Percentiles rank a stretch among this genome's conserved stretches.
Conservation (phyloP, 2,888 invertebrate species). For the Drosophila parthenogenetica region DNA sequence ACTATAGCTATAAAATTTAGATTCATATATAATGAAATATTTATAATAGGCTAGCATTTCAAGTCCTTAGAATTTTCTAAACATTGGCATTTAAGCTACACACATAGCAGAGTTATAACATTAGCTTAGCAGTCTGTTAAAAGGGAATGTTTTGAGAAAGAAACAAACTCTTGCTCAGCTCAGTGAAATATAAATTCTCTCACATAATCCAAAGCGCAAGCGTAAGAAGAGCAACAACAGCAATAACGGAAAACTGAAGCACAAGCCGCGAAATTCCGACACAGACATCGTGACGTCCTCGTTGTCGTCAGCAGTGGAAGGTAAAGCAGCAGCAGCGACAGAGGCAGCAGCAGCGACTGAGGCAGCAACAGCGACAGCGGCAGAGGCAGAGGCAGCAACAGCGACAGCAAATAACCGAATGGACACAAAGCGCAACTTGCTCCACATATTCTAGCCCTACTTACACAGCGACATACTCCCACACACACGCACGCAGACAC, state of each 20-base stretch:
- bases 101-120: too few species aligned
- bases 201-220: conserved; percentile 34
- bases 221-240: conserved; percentile 28
- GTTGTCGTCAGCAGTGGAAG: conserved; percentile 6
- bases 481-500: conserved; percentile 45
- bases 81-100: too few species aligned
- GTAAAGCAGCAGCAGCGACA: neutral
- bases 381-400: conserved; percentile 20
- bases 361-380: conserved; percentile 1
- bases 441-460: conserved; percentile 76
- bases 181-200: conserved; percentile 39
- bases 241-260: conserved; percentile 17
- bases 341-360: conserved; percentile 11
- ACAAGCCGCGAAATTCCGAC: conserved; percentile 46
- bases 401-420: conserved; percentile 32
- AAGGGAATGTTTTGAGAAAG: conserved; percentile 23
- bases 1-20: too few species aligned
- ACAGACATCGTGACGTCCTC: conserved; percentile 32
- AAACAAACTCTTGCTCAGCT: conserved; percentile 16
- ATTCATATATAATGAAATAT: too few species aligned
- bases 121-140: conserved; percentile 25
- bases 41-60: too few species aligned
- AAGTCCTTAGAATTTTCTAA: too few species aligned
- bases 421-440: conserved; percentile 72
- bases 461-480: conserved; percentile 70